phyloP scores from a whole-genome alignment of 2,797 vertebrate species.

The Mormyrus proboscirostris region DNA sequence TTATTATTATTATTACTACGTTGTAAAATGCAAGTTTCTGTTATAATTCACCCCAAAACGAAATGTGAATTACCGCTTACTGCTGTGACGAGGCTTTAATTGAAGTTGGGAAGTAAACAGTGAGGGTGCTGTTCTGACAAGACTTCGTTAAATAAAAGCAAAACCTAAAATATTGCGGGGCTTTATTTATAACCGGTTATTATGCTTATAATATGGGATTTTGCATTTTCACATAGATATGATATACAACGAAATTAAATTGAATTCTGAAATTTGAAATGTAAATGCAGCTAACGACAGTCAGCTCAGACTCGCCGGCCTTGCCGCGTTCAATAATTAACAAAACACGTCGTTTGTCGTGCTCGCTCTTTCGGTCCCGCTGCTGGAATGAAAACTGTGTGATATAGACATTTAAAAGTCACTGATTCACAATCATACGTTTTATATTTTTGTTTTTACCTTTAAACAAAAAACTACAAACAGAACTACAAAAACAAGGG shows the following conservation, averaged over 20 bases:
- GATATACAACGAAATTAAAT: not conserved
- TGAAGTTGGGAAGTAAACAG: not conserved
- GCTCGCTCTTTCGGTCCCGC: not conserved
- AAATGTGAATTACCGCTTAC: not conserved
- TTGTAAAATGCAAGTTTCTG: not conserved
- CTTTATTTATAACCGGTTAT: not conserved
- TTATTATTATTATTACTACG: not conserved
- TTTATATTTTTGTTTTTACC: not conserved
- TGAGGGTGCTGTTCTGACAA: not conserved
- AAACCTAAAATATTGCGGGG: not conserved
- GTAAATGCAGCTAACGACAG: too few relatives aligned
- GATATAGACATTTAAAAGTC: not conserved
- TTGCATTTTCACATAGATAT: not conserved
- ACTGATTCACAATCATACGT: not conserved
- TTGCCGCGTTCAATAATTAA: not conserved
- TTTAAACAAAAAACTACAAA: not conserved
- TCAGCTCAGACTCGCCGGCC: not conserved
- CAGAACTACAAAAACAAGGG: not conserved
- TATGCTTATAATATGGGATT: not conserved
- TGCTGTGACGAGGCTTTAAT: not conserved
- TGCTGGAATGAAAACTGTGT: not conserved
- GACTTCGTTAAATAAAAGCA: not conserved
- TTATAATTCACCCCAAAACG: not conserved
- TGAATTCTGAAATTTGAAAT: not conserved
- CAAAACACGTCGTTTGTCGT: not conserved